Evolutionary conservation across 1,140 invertebrate genomes (phyloP).

Genomic region (Pseudomyrmex cubaensis): DNA sequence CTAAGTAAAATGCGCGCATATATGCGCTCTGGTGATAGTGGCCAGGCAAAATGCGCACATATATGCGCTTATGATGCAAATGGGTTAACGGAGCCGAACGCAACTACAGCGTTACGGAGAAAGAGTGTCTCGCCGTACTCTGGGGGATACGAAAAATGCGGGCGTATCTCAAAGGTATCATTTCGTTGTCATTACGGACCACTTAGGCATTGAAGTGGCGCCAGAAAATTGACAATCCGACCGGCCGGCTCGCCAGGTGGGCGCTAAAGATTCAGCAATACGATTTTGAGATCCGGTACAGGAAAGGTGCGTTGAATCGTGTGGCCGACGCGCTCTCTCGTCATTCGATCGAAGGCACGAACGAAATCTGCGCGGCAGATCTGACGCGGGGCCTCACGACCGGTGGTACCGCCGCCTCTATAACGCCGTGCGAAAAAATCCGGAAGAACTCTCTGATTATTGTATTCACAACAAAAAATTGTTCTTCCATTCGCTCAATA

Average conservation of each 20-base stretch:
- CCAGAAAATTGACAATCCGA: no score
- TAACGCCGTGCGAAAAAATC: no score
- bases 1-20: no score
- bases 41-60: no score
- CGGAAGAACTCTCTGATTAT: no score
- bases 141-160: neutral
- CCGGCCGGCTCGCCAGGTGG: neutral
- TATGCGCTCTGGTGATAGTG: no score
- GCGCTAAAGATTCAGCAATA: neutral
- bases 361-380: fast-evolving
- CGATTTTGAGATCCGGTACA: neutral
- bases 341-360: fast-evolving
- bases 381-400: fast-evolving
- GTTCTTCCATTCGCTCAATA: no score
- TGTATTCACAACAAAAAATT: no score
- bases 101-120: neutral
- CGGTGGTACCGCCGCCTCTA: neutral
- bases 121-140: no score
- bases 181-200: neutral
- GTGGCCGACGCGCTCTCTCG: neutral
- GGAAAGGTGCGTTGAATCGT: neutral
- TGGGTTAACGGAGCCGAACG: no score
- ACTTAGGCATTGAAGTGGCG: no score
- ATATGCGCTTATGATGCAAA: no score
- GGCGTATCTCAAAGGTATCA: neutral